phyloP scores from a whole-genome alignment of 2,797 vertebrate genomes.

The Emydoidea blandingii region DNA sequence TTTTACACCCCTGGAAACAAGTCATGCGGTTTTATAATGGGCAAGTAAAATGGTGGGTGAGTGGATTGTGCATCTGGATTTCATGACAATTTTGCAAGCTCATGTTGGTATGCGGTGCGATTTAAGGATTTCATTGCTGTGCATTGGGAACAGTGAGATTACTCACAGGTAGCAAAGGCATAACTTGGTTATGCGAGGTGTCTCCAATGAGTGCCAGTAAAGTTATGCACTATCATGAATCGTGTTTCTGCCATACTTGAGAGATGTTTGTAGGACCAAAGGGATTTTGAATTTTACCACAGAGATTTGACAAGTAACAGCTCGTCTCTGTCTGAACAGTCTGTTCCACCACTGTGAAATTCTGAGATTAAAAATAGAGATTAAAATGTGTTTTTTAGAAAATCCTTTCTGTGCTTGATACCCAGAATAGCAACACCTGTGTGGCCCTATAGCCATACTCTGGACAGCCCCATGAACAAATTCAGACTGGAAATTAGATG shows the following conservation, averaged over 20 bases:
- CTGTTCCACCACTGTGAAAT: not conserved
- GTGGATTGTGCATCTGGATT: not conserved
- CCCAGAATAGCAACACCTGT: not conserved
- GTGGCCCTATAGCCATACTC: not conserved
- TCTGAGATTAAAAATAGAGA: not conserved
- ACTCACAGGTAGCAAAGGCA: not conserved
- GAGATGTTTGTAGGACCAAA: not conserved
- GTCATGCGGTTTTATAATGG: not conserved
- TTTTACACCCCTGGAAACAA: not conserved
- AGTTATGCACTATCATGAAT: not conserved
- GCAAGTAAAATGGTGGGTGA: not conserved
- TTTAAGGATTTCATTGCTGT: slow-evolving; percentile 4
- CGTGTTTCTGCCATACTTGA: not conserved
- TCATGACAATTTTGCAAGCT: not conserved
- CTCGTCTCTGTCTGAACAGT: not conserved
- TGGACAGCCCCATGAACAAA: not conserved
- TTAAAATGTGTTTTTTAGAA: not conserved
- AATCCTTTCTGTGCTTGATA: not conserved
- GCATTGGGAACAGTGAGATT: not conserved
- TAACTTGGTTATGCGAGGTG: not conserved
- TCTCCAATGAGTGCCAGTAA: slow-evolving; percentile 24
- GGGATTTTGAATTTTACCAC: slow-evolving; percentile 6
- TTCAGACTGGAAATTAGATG: not conserved
- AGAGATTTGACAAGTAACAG: not conserved
- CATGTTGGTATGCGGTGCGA: not conserved